Percentiles rank a stretch among this genome's conserved stretches.
Evolutionary conservation across 2,888 invertebrate genomes (phyloP).

Genomic region (Heliconius hortense): DNA sequence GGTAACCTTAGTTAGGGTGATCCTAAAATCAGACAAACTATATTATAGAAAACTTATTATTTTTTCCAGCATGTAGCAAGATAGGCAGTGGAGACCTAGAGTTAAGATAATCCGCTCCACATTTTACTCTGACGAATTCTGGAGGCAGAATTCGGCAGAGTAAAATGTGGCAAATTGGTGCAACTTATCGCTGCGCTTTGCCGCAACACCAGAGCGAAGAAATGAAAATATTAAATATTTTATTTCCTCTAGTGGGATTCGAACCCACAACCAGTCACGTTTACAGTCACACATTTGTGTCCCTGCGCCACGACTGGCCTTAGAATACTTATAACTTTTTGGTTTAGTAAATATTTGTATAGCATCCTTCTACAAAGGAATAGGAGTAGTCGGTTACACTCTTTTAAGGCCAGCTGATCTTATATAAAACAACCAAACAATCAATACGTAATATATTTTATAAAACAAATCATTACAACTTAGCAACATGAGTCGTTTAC

Average conservation of each 20-base stretch:
- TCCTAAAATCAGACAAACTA: too few species aligned
- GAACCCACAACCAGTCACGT: background rate
- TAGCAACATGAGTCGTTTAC: slow-evolving; percentile 45
- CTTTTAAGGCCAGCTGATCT: background rate
- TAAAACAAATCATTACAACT: slow-evolving; percentile 40
- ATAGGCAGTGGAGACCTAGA: too few species aligned
- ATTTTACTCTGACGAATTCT: background rate
- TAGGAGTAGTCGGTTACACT: background rate
- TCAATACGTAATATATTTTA: slow-evolving; percentile 39
- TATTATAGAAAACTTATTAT: too few species aligned
- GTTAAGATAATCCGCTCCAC: background rate
- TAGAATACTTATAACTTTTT: too few species aligned
- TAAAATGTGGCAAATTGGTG: too few species aligned
- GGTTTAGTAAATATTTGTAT: too few species aligned
- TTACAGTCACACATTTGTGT: too few species aligned
- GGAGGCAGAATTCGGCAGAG: background rate
- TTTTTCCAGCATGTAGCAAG: too few species aligned
- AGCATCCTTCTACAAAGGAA: too few species aligned
- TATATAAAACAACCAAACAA: slow-evolving; percentile 39
- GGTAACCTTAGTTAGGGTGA: too few species aligned
- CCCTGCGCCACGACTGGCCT: too few species aligned
- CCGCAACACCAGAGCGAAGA: background rate
- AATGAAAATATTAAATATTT: background rate
- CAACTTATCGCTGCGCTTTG: background rate
- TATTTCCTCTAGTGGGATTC: too few species aligned